A percentile compares a stretch with the other conserved stretches of the same genome.
phyloP scores from a whole-genome alignment of 2,113 vertebrate species.

The Urocynchramus pylzowi region DNA sequence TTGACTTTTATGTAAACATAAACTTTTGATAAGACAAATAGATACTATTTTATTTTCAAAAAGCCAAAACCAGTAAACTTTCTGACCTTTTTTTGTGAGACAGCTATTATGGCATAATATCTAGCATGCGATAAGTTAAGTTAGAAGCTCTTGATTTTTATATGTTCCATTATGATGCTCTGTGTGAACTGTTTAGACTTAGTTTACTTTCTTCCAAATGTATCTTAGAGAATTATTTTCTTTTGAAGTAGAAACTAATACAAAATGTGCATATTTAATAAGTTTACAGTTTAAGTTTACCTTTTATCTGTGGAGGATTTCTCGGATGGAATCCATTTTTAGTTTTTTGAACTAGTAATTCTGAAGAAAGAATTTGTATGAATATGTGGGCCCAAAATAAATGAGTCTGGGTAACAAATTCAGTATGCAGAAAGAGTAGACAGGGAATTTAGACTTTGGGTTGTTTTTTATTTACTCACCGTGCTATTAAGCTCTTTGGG shows the following conservation, averaged over 20 bases:
- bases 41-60: not conserved
- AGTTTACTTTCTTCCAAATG: slow-evolving; percentile 11
- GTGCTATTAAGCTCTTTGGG: not conserved
- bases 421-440: not conserved
- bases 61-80: not conserved
- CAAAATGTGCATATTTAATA: slow-evolving; percentile 41
- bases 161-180: not conserved
- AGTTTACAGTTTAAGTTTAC: slow-evolving; percentile 39
- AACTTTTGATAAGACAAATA: slow-evolving; percentile 38
- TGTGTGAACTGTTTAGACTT: not conserved
- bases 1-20: slow-evolving; percentile 48
- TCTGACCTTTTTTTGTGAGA: not conserved
- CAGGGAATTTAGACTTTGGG: not conserved
- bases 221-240: not conserved
- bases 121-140: not conserved
- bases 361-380: not conserved
- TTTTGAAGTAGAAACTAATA: slow-evolving; percentile 47
- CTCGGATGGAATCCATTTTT: not conserved
- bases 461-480: not conserved
- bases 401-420: not conserved
- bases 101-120: not conserved
- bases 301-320: slow-evolving; percentile 9
- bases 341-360: not conserved
- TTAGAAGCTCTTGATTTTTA: not conserved
- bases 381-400: not conserved